These are phyloP conservation scores for Notolabrus celidotus DNA, from an alignment of 2,797 vertebrate genomes.

Conservation along the genomic window DNA sequence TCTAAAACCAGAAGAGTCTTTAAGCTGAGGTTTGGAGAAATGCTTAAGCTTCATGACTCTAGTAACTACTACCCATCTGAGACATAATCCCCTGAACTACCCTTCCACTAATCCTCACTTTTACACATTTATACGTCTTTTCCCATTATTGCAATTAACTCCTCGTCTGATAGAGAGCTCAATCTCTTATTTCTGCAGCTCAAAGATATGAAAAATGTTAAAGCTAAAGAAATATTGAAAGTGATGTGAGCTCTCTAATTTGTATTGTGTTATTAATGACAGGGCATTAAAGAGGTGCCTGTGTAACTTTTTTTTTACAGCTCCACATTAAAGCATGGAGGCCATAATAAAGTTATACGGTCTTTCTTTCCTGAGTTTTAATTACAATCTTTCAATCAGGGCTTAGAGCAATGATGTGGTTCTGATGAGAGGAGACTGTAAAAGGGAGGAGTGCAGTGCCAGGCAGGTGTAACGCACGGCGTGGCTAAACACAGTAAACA, in stretches of 20 bases:
- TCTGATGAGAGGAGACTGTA: slow-evolving; percentile 48
- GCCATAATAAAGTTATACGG: slow-evolving; percentile 67
- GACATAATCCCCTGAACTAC: not conserved
- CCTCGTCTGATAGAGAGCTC: not conserved
- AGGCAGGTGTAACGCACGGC: slow-evolving; percentile 34
- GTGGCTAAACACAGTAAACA: slow-evolving; percentile 19
- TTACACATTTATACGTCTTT: slow-evolving; percentile 15
- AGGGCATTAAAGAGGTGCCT: slow-evolving; percentile 55
- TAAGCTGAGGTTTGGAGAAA: not conserved
- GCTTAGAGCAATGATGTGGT: slow-evolving; percentile 53
- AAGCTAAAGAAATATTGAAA: slow-evolving; percentile 5
- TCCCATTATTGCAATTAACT: slow-evolving; percentile 27
- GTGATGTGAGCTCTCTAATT: slow-evolving; percentile 33
- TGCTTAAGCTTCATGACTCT: not conserved
- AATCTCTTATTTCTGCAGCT: slow-evolving; percentile 1
- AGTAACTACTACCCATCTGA: not conserved
- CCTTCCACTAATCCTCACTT: not conserved
- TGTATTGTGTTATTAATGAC: slow-evolving; percentile 60
- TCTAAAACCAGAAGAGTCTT: no score
- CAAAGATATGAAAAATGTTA: not conserved
- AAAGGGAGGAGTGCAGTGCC: slow-evolving; percentile 42
- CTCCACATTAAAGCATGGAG: slow-evolving; percentile 60
- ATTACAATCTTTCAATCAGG: slow-evolving; percentile 67
- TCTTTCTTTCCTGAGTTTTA: slow-evolving; percentile 57
- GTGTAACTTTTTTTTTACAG: slow-evolving; percentile 61